Evolutionary conservation across 2,888 invertebrate genomes (phyloP), one percentile per base, ranked within the genome.

Genomic region (Sinotaia quadrata): DNA sequence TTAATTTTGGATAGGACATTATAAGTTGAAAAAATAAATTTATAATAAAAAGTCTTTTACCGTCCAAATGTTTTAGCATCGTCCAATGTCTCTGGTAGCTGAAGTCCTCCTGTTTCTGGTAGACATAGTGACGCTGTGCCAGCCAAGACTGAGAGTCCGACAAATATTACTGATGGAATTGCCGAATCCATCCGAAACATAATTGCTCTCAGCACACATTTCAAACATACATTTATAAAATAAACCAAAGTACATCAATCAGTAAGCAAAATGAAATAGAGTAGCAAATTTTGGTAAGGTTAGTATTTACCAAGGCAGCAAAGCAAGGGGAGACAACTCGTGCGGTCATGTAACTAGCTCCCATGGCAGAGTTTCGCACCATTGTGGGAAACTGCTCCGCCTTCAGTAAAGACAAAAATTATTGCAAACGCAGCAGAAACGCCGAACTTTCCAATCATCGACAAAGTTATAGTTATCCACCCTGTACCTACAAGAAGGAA

Each of bases 321-420:
- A 96, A 91, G 80, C 94, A 94, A 0, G 96, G 95, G 0, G 96
- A 94, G 4, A 93, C 96, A 69, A 95, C 89, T 80, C 96, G 91
- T 0, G 95, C 95, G 71, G 93, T 92, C 90, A 95, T 94, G 0
- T 95, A 96, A 33, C 94, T 93, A 3, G 94, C 90, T 0, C 96
- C 96, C 67, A 96, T 92, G 0, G 95, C 96, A 49, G 94, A 92
- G 84, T 95, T 96, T 36, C 96, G 91, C 0, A 95, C 93, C 2
- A 95, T 93, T 0, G 96, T 96, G 0, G 96, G 96, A 86, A 95
- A 96, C 18, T 95, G 87, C 88, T 96, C 96, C 0, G 95, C 94
- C n/a, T n/a, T n/a, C n/a, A 0, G 94, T 93, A 87, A 94, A 96
- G 21, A 96, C 91, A 86, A 96, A 96, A 4, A 94, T 93, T 2